Conservation (phyloP, 1,140 invertebrate species). For the Battus philenor region DNA sequence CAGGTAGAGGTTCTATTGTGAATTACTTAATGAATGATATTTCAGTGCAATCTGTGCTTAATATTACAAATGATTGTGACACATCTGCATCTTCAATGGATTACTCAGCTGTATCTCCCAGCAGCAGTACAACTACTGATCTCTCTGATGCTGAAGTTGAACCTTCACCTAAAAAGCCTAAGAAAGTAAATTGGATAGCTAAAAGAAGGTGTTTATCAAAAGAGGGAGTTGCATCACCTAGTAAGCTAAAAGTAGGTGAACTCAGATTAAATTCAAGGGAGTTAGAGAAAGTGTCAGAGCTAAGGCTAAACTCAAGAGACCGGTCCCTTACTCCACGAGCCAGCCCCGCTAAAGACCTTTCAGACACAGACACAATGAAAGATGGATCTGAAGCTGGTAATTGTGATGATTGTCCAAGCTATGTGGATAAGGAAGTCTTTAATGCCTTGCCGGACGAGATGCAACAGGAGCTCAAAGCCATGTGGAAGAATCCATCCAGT, state of each 20-base stretch:
- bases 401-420: slow-evolving; percentile 73
- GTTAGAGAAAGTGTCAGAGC: slow-evolving; percentile 69
- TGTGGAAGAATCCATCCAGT: slow-evolving; percentile 76
- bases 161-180: slow-evolving; percentile 82
- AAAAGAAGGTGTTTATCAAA: slow-evolving; percentile 63
- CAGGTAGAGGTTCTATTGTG: slow-evolving; percentile 80
- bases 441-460: slow-evolving; percentile 78
- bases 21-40: slow-evolving; percentile 84
- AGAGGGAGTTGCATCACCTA: slow-evolving; percentile 77
- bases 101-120: slow-evolving; percentile 74
- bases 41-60: slow-evolving; percentile 83
- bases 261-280: slow-evolving; percentile 77
- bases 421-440: slow-evolving; percentile 79
- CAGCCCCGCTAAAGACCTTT: slow-evolving; percentile 65
- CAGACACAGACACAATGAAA: slow-evolving; percentile 59
- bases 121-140: slow-evolving; percentile 76
- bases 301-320: slow-evolving; percentile 68
- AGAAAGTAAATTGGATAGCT: slow-evolving; percentile 66
- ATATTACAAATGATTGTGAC: slow-evolving; percentile 76
- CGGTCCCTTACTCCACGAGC: slow-evolving; percentile 67
- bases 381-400: slow-evolving; percentile 46
- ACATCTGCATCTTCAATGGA: slow-evolving; percentile 75
- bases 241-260: slow-evolving; percentile 79
- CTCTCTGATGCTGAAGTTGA: slow-evolving; percentile 79
- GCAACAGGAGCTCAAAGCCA: slow-evolving; percentile 78